Percentiles rank a stretch among this genome's conserved stretches.
These are phyloP conservation scores for Rutpela maculata DNA, from an alignment of 2,888 invertebrate species.

Conservation along the genomic window DNA sequence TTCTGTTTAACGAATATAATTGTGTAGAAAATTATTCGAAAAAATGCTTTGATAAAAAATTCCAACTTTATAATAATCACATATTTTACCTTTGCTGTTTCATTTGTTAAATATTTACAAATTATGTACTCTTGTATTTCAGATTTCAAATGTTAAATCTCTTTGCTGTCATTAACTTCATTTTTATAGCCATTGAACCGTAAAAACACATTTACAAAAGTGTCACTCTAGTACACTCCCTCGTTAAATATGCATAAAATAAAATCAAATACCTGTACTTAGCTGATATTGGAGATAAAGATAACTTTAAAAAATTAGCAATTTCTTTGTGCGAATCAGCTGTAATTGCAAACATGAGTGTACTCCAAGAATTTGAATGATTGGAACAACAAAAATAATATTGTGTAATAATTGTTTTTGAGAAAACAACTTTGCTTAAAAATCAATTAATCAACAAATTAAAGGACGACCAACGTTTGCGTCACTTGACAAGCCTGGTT, in stretches of 20 bases:
- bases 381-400: too few relatives aligned
- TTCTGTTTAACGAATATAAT: background rate
- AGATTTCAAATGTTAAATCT: background rate
- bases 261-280: background rate
- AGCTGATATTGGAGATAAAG: too few relatives aligned
- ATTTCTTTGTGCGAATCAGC: too few relatives aligned
- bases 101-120: background rate
- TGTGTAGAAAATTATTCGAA: background rate
- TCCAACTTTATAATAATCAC: background rate
- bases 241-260: background rate
- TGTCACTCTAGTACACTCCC: background rate
- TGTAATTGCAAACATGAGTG: too few relatives aligned
- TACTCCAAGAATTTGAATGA: too few relatives aligned
- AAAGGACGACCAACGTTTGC: too few relatives aligned
- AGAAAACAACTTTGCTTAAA: too few relatives aligned
- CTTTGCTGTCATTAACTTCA: background rate
- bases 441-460: too few relatives aligned
- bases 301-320: too few relatives aligned
- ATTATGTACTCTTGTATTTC: background rate
- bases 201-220: background rate
- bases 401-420: too few relatives aligned
- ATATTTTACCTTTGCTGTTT: background rate
- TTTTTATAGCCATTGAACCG: background rate
- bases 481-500: too few relatives aligned
- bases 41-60: background rate